phyloP scores from a whole-genome alignment of 2,797 vertebrate genomes.

The Gymnocypris eckloni region DNA sequence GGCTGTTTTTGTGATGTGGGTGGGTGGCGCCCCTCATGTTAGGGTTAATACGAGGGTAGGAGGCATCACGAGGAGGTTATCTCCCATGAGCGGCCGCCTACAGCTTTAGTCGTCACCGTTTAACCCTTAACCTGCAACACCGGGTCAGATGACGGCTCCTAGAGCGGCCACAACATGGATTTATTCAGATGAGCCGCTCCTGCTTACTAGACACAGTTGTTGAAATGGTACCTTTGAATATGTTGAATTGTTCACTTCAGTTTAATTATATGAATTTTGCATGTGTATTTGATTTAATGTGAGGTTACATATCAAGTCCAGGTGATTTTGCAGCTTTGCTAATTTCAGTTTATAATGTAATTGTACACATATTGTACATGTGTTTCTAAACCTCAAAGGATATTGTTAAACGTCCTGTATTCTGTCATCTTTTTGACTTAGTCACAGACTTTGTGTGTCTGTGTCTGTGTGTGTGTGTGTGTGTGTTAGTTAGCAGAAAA shows the following conservation, averaged over 20 bases:
- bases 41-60: slow-evolving; percentile 45
- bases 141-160: slow-evolving; percentile 45
- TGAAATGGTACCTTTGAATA: background rate
- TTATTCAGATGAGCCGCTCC: slow-evolving; percentile 28
- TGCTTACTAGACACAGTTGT: background rate
- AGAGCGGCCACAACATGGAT: slow-evolving; percentile 24
- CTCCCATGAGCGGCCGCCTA: slow-evolving; percentile 54
- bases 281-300: background rate
- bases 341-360: background rate
- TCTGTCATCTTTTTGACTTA: too few species aligned
- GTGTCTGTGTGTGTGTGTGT: too few species aligned
- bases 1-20: slow-evolving; percentile 27
- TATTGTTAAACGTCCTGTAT: background rate
- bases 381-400: background rate
- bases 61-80: slow-evolving; percentile 55
- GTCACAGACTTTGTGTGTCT: too few species aligned
- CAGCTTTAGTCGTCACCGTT: slow-evolving; percentile 61
- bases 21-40: slow-evolving; percentile 50
- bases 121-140: slow-evolving; percentile 66
- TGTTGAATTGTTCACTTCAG: background rate
- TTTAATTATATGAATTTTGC: background rate
- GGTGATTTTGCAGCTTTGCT: background rate
- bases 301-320: background rate
- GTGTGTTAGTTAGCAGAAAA: background rate
- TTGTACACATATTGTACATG: background rate